Evolutionary conservation across 2,113 vertebrate genomes (phyloP), one percentile per base, ranked within the genome.

Genomic region (Heteronetta atricapilla): DNA sequence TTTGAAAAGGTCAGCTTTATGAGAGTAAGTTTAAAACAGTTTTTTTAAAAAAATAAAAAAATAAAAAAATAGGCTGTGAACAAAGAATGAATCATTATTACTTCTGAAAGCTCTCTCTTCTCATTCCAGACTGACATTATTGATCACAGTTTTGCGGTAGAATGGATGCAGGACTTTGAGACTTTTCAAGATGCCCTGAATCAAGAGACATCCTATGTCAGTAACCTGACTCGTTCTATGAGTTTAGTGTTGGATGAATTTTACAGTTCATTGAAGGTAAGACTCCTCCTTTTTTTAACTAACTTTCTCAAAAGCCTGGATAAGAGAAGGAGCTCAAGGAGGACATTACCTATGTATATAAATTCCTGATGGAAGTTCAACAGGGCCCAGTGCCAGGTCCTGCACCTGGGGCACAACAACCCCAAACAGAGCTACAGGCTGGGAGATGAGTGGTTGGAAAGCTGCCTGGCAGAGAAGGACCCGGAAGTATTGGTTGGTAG

Each of bases 141-240:
- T 22, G 99, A 99, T 90, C 99, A 99, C 97, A 98, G 98, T 93
- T 99, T 99, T 52, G 99, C 99, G 0, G 98, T 99, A 94, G 99
- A 99, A 90, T 99, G 99, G 99, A 99, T 99, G 99, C 98, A 99
- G 91, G 99, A 99, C 97, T 99, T 99, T 13, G 99, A 99, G 96
- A 98, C 97, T 46, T 99, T 99, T 93, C 99, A 99, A 93, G 99
- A 99, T 31, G 99, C 99, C 23, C 97, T 99, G 94, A 99, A 98
- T 97, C 99, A 99, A 93, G 99, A 99, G 93, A 99, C 99, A 1
- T 99, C 99, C 2, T 99, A 99, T 0, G 98, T 98, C 94, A 99
- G 99, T 94, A 99, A 99, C 97, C 97, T 99, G 97, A 99, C 99
- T 6, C 99, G 99, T 72, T 99, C 99, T 66, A 99, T 99, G 99